Evolutionary conservation across 2,888 invertebrate species (phyloP), one percentile per base, ranked within the genome.

Genomic region (Sphaerophoria taeniata): DNA sequence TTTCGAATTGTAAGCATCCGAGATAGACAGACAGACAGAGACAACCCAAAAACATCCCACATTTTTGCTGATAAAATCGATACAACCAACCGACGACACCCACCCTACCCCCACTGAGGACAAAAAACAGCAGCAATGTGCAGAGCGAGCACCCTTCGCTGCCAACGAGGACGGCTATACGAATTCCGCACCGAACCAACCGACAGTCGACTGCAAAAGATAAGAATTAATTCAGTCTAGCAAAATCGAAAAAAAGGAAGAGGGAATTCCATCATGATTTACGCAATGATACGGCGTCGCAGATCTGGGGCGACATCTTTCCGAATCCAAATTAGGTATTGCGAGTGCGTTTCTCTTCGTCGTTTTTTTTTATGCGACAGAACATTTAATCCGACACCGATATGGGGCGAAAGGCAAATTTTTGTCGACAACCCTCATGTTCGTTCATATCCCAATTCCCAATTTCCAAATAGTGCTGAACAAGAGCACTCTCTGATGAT

Each of bases 361-460:
- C 24, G 1, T 24, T 24, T 70, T 69, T 83, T 84, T 84, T 80
- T 80, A 80, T 85, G 75, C 69, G 80, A 76, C 76, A 85, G 84
- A 61, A 85, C 81, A 85, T 81, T 85, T 76, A 85, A 81, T 85
- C 85, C 81, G 81, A 85, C 81, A 85, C 85, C 85, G 76, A 81
- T 85, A 81, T 75, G 80, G 81, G 76, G 69, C 81, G 67, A 81
- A 76, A 85, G 80, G 81, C 85, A 85, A 81, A 81, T 85, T 85
- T 85, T 67, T 58, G n/a, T 47, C 49, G 72, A 39, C 63, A 58
- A 84, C 84, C 84, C 80, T 80, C 75, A 80, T 83, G 16, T 31
- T 31, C 1, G 39, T 36, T 39, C 36, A 9, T 43, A 7, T 12
- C 39, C 7, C 24, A 24, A 24, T 24, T 24, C 24, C 24, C 24